These are phyloP conservation scores for Synergus japonicus DNA, from an alignment of 2,888 invertebrate genomes.

Conservation along the genomic window DNA sequence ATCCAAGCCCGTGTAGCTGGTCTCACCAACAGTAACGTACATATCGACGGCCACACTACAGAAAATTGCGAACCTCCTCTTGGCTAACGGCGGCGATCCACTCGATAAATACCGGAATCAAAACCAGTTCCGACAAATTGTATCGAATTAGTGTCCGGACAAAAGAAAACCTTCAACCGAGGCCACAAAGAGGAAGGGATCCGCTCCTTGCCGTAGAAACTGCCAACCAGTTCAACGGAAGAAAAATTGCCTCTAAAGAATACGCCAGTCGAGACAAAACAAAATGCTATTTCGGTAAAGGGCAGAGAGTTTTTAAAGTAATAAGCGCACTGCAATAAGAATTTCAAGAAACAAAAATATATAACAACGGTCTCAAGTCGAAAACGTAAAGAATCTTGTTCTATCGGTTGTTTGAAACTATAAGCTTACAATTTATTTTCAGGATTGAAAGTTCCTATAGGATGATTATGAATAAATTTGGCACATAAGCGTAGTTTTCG, in stretches of 20 bases:
- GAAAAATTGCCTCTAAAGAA: neutral
- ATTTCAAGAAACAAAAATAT: too few relatives aligned
- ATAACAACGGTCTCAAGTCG: too few relatives aligned
- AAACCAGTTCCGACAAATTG: conserved; percentile 70
- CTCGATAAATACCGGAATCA: conserved; percentile 65
- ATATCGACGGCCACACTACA: conserved; percentile 36
- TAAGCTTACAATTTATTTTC: neutral
- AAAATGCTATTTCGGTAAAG: neutral
- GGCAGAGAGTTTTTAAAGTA: neutral
- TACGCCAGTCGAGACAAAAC: neutral
- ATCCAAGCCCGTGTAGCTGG: conserved; percentile 55
- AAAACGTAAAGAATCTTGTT: too few relatives aligned
- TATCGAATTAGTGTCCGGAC: conserved; percentile 58
- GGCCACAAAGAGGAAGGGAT: neutral
- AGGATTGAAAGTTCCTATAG: neutral
- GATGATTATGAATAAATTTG: neutral
- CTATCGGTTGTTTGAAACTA: too few relatives aligned
- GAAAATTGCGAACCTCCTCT: conserved; percentile 41
- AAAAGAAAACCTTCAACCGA: conserved; percentile 48
- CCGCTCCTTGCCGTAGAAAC: conserved; percentile 5
- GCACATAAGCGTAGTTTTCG: neutral
- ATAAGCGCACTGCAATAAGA: too few relatives aligned
- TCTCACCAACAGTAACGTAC: conserved; percentile 51
- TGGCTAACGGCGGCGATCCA: conserved; percentile 47
- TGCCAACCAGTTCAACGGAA: neutral